Conservation (phyloP, 2,888 invertebrate genomes). For the Malacosoma neustria region DNA sequence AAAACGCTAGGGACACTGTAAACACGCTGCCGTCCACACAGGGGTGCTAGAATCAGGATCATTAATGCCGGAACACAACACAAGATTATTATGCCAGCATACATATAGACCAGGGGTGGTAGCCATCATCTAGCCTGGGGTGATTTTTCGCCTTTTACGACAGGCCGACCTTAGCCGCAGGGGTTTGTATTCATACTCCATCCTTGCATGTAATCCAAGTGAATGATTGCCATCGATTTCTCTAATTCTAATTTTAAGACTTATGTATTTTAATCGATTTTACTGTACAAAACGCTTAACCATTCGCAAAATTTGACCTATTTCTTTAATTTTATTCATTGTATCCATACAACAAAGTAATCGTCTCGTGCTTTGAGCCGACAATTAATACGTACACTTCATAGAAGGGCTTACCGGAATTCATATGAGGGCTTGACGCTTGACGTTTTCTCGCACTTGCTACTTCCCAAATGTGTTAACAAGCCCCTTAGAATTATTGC, state of each 20-base stretch:
- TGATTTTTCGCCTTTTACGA: too few species aligned
- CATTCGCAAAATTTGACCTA: slow-evolving; percentile 65
- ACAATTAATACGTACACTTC: slow-evolving; percentile 61
- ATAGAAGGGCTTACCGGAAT: slow-evolving; percentile 60
- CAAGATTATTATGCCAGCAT: too few species aligned
- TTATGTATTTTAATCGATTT: slow-evolving; percentile 51
- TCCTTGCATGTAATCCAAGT: too few species aligned
- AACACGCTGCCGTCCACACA: too few species aligned
- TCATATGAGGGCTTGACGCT: slow-evolving; percentile 17
- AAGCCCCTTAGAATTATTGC: too few species aligned
- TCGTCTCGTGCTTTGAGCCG: slow-evolving; percentile 50
- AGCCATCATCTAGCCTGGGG: not conserved
- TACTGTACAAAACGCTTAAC: slow-evolving; percentile 70
- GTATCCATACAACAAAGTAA: slow-evolving; percentile 27
- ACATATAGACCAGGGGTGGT: too few species aligned
- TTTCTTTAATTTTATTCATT: slow-evolving; percentile 33
- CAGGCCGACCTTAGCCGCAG: too few species aligned
- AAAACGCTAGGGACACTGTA: not conserved
- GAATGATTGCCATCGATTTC: slow-evolving; percentile 32
- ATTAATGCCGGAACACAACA: too few species aligned
- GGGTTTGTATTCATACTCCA: too few species aligned
- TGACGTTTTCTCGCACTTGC: too few species aligned
- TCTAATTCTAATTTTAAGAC: slow-evolving; percentile 55
- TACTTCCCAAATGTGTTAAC: too few species aligned
- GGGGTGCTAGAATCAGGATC: too few species aligned